Conservation (phyloP, 2,113 vertebrate species). For the Nesogale talazaci region DNA sequence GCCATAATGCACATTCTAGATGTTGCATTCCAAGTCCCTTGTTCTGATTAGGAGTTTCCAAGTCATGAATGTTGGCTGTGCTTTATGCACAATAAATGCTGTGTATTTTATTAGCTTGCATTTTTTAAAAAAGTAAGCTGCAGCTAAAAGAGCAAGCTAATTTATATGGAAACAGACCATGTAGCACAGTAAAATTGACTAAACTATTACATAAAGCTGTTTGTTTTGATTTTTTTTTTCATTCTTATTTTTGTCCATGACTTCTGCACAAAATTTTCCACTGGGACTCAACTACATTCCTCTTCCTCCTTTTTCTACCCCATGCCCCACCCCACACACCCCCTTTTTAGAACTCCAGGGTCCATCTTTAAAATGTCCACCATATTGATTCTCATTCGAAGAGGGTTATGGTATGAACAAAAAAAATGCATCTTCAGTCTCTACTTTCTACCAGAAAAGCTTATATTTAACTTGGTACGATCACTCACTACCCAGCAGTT, state of each 20-base stretch:
- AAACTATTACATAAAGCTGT: constrained; percentile 35
- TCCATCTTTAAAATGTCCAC: background rate
- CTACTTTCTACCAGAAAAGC: background rate
- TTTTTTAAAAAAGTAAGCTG: constrained; percentile 42
- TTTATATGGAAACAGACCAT: constrained; percentile 65
- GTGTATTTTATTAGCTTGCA: constrained; percentile 63
- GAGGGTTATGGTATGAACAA: background rate
- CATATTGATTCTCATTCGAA: constrained; percentile 2
- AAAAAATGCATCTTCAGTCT: background rate
- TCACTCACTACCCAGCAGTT: constrained; percentile 1
- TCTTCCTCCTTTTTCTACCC: background rate
- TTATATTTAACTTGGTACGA: background rate
- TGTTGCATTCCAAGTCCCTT: constrained; percentile 79
- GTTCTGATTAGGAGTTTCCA: constrained; percentile 73
- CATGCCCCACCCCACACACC: too few species aligned
- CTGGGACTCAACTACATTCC: background rate
- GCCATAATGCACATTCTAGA: constrained; percentile 61
- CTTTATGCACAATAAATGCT: constrained; percentile 64
- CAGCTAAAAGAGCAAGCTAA: constrained; percentile 74
- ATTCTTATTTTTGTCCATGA: background rate
- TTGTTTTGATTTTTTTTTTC: background rate
- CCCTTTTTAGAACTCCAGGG: background rate
- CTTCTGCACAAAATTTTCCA: constrained; percentile 6
- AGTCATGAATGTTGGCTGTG: constrained; percentile 74
- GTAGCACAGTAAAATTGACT: constrained; percentile 16